These are phyloP conservation scores for Lypha dubia DNA, from an alignment of 2,888 invertebrate genomes.

Conservation along the genomic window DNA sequence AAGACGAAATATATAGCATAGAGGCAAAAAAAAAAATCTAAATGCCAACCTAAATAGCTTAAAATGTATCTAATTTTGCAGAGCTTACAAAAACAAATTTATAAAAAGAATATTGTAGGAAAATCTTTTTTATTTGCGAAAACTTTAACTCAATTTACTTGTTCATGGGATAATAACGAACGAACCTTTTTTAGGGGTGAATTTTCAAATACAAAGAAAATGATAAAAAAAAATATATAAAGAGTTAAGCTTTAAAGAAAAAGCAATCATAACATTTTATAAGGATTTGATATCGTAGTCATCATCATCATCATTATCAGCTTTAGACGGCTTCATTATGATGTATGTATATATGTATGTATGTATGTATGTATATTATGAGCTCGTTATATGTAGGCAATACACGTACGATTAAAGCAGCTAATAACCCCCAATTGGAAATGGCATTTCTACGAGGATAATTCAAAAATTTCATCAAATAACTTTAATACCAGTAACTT, in stretches of 20 bases:
- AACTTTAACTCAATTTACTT: constrained; percentile 50
- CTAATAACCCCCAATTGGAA: not conserved
- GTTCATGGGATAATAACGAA: constrained; percentile 4
- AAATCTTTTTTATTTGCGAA: constrained; percentile 16
- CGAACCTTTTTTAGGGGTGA: constrained; percentile 40
- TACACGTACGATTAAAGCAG: not conserved
- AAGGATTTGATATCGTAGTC: constrained; percentile 17
- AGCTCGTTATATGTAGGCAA: not conserved
- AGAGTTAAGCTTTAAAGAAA: constrained; percentile 33
- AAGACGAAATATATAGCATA: not conserved
- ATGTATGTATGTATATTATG: no score
- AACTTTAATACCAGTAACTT: no score
- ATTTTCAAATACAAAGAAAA: constrained; percentile 9
- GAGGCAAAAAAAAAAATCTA: constrained; percentile 12
- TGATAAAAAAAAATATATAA: not conserved
- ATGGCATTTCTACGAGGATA: not conserved
- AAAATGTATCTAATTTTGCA: constrained; percentile 71
- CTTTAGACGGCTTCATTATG: not conserved
- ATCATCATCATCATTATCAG: not conserved
- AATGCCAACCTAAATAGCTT: constrained; percentile 73
- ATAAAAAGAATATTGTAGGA: not conserved
- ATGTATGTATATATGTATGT: no score
- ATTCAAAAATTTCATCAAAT: no score
- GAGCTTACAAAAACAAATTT: not conserved
- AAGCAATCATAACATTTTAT: constrained; percentile 39